phyloP scores from a whole-genome alignment of 2,888 invertebrate genomes.

The Merodon equestris region DNA sequence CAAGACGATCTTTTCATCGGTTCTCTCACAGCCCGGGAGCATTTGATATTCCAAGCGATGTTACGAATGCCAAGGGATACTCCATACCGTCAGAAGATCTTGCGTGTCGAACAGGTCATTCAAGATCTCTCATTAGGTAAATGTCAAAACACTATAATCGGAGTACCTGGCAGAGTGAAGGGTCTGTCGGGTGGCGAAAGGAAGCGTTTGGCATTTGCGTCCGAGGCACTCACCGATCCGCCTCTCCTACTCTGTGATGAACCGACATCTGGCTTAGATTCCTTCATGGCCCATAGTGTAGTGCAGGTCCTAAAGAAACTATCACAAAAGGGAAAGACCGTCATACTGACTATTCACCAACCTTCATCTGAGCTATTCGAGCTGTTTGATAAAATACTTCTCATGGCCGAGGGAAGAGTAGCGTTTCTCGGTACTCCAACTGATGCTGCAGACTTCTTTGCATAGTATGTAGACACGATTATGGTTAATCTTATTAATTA shows the following conservation, averaged over 20 bases:
- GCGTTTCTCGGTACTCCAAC: constrained; percentile 91
- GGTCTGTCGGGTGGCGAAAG: constrained; percentile 98
- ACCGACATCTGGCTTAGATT: constrained; percentile 97
- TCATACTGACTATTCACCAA: constrained; percentile 96
- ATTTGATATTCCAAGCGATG: constrained; percentile 92
- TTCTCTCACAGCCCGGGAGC: constrained; percentile 92
- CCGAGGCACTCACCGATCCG: constrained; percentile 97
- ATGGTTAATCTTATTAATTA: constrained; percentile 10
- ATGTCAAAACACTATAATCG: constrained; percentile 94
- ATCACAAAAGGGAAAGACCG: constrained; percentile 91
- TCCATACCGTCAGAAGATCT: constrained; percentile 86
- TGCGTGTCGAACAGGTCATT: constrained; percentile 91
- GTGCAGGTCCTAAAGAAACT: constrained; percentile 88
- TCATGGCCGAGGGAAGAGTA: constrained; percentile 94
- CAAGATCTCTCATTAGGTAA: constrained; percentile 91
- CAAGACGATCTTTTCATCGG: constrained; percentile 96
- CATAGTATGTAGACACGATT: constrained; percentile 82
- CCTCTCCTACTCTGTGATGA: constrained; percentile 98
- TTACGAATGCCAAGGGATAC: constrained; percentile 91
- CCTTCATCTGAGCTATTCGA: constrained; percentile 95
- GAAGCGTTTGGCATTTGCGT: constrained; percentile 96
- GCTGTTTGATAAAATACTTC: constrained; percentile 91
- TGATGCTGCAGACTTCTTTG: constrained; percentile 89
- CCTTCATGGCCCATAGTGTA: constrained; percentile 97
- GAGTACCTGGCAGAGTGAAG: constrained; percentile 91